phyloP scores from a whole-genome alignment of 1,140 invertebrate genomes.

The Leguminivora glycinivorella region DNA sequence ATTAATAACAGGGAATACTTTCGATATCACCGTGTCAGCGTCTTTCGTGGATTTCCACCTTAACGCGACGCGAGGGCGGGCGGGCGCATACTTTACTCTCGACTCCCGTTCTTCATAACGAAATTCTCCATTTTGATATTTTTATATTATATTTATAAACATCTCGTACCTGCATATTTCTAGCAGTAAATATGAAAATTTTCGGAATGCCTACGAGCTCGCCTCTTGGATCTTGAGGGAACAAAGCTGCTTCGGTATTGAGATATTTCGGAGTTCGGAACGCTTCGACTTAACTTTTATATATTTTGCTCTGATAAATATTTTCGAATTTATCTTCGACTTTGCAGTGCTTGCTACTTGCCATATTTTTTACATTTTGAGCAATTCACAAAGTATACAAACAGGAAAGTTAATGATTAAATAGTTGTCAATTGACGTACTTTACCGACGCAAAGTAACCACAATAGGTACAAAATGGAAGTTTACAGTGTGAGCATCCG shows the following conservation, averaged over 20 bases:
- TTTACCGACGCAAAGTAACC: constrained; percentile 42
- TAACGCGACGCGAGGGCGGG: constrained; percentile 38
- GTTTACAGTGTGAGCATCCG: constrained; percentile 63
- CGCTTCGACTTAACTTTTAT: constrained; percentile 10
- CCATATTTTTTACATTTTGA: constrained; percentile 36
- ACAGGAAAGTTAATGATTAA: constrained; percentile 11
- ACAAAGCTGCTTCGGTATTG: constrained; percentile 69
- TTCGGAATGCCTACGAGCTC: constrained; percentile 71
- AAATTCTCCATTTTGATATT: constrained; percentile 78
- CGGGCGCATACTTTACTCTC: constrained; percentile 68
- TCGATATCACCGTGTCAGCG: neutral
- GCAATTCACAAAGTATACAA: constrained; percentile 34
- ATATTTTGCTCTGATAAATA: constrained; percentile 23
- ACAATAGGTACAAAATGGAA: constrained; percentile 60
- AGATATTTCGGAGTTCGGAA: constrained; percentile 51
- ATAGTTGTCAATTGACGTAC: constrained; percentile 39
- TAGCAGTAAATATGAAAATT: constrained; percentile 78
- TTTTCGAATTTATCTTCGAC: constrained; percentile 4
- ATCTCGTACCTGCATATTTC: constrained; percentile 77
- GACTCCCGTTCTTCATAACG: constrained; percentile 74
- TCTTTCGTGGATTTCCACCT: constrained; percentile 9
- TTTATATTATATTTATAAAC: constrained; percentile 76
- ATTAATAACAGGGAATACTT: neutral
- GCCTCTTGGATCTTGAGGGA: constrained; percentile 58
- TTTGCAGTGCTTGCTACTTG: constrained; percentile 39